Base-by-base conservation (phyloP, 2,888 invertebrate genomes). In the Lasioglossum calceatum region DNA sequence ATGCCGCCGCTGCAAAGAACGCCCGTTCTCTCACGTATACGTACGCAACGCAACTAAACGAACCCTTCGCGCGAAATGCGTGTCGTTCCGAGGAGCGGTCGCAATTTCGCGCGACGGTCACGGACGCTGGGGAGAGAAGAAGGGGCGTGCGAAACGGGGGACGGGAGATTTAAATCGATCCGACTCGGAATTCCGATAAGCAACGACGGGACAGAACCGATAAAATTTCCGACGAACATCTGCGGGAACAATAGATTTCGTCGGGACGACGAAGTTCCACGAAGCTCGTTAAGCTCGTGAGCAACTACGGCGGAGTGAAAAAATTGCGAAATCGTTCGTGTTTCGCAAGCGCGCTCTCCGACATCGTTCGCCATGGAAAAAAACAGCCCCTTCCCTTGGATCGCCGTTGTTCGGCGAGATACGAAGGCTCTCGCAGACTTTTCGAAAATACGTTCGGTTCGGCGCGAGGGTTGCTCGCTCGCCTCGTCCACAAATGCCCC, bases 291-390 rank as follows among this genome's bases (percentile, higher is more conserved):
- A 70, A 54, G 77, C 71, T 76, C n/a, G 23, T 8, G 1, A 8
- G 54, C n/a, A n/a, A 58, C 19, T 47, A 67, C 27, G 27, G 5
- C 32, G 47, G 82, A 36, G 39, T 75, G n/a, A 58, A 58, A 58
- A 88, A 86, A 88, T 82, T 88, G 81, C 71, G 81, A 89, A 85
- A 89, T 84, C 85, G 74, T 75, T 82, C 73, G 58, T 1, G 78
- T 83, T 87, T 87, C 87, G 89, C 87, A 88, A 88, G 84, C 44
- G 50, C 1, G 64, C 27, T 64, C 82, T 32, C 67, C 80, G 86
- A 64, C 79, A 75, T 81, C 72, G 77, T 71, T 42, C 79, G 50
- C 61, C 61, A 77, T 58, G 47, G 67, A 83, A 82, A 83, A 44
- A 44, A 79, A 77, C 39, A 70, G 23, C 64, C 71, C 27, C 54